Percentiles rank a stretch among this genome's conserved stretches.
Evolutionary conservation across 1,140 invertebrate species (phyloP).

Genomic region (Cyclargus thomasi): DNA sequence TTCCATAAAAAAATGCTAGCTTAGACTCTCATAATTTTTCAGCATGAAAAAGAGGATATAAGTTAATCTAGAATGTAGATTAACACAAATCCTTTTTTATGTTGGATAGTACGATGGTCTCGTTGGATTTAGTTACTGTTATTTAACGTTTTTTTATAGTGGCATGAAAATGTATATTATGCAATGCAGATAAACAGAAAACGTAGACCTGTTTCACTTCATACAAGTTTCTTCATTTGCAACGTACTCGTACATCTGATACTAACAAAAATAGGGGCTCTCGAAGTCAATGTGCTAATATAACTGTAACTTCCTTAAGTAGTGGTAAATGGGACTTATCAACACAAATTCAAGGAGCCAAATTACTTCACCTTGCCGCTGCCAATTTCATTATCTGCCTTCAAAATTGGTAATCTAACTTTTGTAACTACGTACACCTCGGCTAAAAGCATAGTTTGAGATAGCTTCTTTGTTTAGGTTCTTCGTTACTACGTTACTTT

Average conservation of each 20-base stretch:
- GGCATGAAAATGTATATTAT: no score
- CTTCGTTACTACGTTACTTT: background rate
- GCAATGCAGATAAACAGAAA: background rate
- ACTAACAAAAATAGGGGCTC: background rate
- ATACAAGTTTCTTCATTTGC: constrained; percentile 1
- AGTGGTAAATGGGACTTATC: background rate
- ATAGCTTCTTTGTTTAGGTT: background rate
- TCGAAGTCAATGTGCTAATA: background rate
- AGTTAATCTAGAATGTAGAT: no score
- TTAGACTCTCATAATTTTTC: no score
- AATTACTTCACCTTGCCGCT: background rate
- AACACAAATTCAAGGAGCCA: background rate
- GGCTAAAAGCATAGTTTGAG: background rate
- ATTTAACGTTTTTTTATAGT: no score
- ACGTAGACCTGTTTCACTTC: background rate
- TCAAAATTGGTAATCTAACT: constrained; percentile 8
- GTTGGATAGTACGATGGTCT: no score
- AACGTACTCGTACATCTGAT: background rate
- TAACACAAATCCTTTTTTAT: no score
- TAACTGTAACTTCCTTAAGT: background rate
- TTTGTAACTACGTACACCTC: background rate
- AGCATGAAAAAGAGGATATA: no score
- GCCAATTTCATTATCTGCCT: constrained; percentile 3
- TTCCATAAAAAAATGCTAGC: no score
- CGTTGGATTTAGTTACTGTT: no score